Conservation (phyloP, 2,888 invertebrate genomes). For the Caenorhabditis drosophilae region DNA sequence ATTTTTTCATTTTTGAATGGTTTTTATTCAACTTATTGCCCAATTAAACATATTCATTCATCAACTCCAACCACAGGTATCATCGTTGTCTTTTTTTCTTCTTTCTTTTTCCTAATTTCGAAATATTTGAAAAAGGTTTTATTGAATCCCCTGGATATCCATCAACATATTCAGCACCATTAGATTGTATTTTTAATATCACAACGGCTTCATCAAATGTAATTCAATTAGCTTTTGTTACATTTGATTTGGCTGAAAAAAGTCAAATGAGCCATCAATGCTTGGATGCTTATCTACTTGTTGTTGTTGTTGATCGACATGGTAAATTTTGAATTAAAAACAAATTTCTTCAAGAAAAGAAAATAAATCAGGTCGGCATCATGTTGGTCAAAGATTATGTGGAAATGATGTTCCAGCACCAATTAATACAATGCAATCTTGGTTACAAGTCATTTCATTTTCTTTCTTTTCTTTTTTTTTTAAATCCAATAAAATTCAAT, state of each 20-base stretch:
- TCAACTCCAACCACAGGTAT: slow-evolving; percentile 32
- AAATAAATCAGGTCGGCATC: slow-evolving; percentile 38
- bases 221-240: slow-evolving; percentile 54
- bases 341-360: not conserved
- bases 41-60: slow-evolving; percentile 34
- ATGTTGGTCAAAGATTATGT: slow-evolving; percentile 55
- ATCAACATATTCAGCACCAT: slow-evolving; percentile 44
- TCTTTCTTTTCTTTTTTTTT: not conserved
- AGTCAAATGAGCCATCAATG: slow-evolving; percentile 54
- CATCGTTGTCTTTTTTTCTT: not conserved
- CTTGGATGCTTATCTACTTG: slow-evolving; percentile 62
- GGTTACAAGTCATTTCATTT: slow-evolving; percentile 25
- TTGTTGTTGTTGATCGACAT: slow-evolving; percentile 55
- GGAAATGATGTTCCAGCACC: slow-evolving; percentile 40
- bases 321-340: not conserved
- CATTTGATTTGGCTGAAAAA: slow-evolving; percentile 53
- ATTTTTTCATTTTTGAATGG: not conserved
- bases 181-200: slow-evolving; percentile 55
- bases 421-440: slow-evolving; percentile 54
- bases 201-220: slow-evolving; percentile 51
- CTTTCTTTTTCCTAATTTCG: not conserved
- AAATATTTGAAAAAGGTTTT: slow-evolving; percentile 18
- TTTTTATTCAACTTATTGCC: slow-evolving; percentile 14
- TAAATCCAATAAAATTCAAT: not conserved
- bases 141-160: slow-evolving; percentile 53